These are phyloP conservation scores for Phycodurus eques DNA, from an alignment of 2,113 vertebrate genomes.

Conservation along the genomic window DNA sequence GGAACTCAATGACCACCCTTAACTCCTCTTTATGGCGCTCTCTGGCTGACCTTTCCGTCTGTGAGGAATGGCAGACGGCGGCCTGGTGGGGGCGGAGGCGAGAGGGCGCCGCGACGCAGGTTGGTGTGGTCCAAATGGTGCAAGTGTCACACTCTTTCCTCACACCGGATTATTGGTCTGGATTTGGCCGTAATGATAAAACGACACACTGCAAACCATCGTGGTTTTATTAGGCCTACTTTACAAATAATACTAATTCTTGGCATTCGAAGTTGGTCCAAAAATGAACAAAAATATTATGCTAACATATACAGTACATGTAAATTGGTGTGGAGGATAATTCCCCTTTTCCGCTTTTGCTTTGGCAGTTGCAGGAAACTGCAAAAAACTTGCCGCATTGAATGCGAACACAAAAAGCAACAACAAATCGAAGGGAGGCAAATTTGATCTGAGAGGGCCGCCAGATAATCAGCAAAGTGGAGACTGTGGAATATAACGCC, in stretches of 20 bases:
- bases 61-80: slow-evolving; percentile 34
- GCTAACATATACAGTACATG: not conserved
- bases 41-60: slow-evolving; percentile 59
- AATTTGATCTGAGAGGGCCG: too few species aligned
- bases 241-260: too few species aligned
- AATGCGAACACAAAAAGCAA: too few species aligned
- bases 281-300: too few species aligned
- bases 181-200: not conserved
- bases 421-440: too few species aligned
- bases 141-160: not conserved
- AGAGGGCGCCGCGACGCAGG: slow-evolving; percentile 3
- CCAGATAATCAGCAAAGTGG: too few species aligned
- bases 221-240: not conserved
- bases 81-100: slow-evolving; percentile 15
- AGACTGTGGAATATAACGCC: too few species aligned
- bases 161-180: not conserved
- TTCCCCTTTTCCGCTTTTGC: too few species aligned
- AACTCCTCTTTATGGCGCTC: slow-evolving; percentile 50
- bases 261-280: not conserved
- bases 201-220: not conserved
- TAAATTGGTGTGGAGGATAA: not conserved
- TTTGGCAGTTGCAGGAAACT: too few species aligned
- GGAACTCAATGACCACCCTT: slow-evolving; percentile 52
- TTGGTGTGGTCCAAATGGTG: slow-evolving; percentile 46
- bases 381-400: too few species aligned